phyloP scores from a whole-genome alignment of 30 jellyfish, hydroid and myxozoan genomes.

The Aurelia aurita region DNA sequence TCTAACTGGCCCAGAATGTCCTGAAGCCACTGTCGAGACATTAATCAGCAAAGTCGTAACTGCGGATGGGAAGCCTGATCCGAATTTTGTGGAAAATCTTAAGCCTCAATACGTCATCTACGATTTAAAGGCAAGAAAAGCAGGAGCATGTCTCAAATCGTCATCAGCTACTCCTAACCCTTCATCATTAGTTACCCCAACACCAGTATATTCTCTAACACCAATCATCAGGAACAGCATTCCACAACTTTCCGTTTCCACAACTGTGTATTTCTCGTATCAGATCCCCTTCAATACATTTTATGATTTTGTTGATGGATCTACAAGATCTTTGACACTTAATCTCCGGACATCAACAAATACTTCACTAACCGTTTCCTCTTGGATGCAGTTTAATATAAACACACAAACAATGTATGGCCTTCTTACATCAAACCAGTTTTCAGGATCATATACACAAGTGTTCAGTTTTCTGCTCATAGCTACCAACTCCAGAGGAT shows the following conservation, averaged over 20 bases:
- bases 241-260: constrained; percentile 62
- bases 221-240: constrained; percentile 50
- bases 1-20: constrained; percentile 65
- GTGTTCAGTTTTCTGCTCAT: constrained; percentile 21
- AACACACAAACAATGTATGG: constrained; percentile 75
- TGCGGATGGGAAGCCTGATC: constrained; percentile 63
- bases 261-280: constrained; percentile 42
- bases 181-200: not conserved
- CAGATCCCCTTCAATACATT: constrained; percentile 73
- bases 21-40: constrained; percentile 35
- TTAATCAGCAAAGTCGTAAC: constrained; percentile 57
- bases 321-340: constrained; percentile 61
- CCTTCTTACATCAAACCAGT: constrained; percentile 29
- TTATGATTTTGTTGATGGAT: constrained; percentile 78
- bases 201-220: constrained; percentile 28
- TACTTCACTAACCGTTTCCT: constrained; percentile 28
- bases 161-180: not conserved
- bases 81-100: constrained; percentile 45
- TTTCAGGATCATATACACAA: constrained; percentile 1
- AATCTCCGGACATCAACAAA: constrained; percentile 57
- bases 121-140: constrained; percentile 42
- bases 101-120: constrained; percentile 78
- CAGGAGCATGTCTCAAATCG: constrained; percentile 38
- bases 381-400: constrained; percentile 84
- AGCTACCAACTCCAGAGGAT: constrained; percentile 63